Evolutionary conservation across 2,888 invertebrate genomes (phyloP), one percentile per base, ranked within the genome.

Genomic region (Adela reaumurella): DNA sequence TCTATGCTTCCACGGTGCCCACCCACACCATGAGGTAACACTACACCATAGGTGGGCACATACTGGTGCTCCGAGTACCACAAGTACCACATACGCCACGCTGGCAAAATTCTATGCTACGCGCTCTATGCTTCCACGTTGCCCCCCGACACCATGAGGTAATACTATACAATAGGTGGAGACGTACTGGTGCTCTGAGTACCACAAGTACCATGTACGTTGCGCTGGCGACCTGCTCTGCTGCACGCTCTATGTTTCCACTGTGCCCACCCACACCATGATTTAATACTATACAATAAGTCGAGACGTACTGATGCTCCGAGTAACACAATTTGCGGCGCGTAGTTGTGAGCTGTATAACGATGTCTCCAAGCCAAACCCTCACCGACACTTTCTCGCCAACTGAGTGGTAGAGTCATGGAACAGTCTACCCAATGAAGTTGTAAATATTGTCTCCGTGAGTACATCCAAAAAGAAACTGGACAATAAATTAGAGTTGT

Each of bases 41-140:
- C 24, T 24, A 10, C 6, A 69, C 69, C 53, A 67, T 81, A 53
- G 58, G 64, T 17, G 90, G 91, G 70, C n/a, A 86, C 88, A 1
- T 92, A 91, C 63, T 90, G 92, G 87, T 88, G 88, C 63, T 89
- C 91, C 0, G 92, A 94, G 61, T 91, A 90, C 63, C 89, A 92
- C 65, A 93, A 93, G 68, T 91, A 92, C 59, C 90, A 92, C 61
- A 89, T 89, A 0, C 76, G 87, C 18, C 84, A 84, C 61, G 78
- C 81, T 2, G 81, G 81, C 8, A 81, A 85, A 53, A 83, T 89
- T 58, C 70, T 92, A 50, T 79, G 92, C 52, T 91, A 90, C 62
- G 82, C 87, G 8, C 70, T 93, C 0, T 94, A 89, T 60, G 81
- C 85, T 10, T 83, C 89, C 10, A 74, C 86, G 18, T 83, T 94